A percentile compares a stretch with the other conserved stretches of the same genome.
These are phyloP conservation scores for Ptyas mucosa DNA, from an alignment of 2,113 vertebrate genomes.

Conservation along the genomic window DNA sequence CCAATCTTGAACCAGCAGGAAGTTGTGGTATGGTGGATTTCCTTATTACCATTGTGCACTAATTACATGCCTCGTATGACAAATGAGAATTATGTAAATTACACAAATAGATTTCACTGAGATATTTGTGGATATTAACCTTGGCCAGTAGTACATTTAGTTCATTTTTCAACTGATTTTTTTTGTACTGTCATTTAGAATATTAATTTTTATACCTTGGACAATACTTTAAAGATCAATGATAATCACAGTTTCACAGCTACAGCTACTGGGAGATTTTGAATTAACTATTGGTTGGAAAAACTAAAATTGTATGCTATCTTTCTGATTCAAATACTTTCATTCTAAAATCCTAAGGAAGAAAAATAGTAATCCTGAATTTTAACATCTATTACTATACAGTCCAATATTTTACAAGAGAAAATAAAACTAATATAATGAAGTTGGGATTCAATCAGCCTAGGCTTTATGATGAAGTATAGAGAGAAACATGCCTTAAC, in stretches of 20 bases:
- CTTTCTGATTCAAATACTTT: background rate
- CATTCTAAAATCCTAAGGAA: background rate
- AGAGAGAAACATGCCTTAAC: background rate
- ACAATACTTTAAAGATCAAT: background rate
- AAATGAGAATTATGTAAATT: accelerated
- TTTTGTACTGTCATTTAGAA: background rate
- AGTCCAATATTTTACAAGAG: background rate
- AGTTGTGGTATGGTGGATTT: background rate
- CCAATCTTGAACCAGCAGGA: background rate
- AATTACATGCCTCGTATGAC: background rate
- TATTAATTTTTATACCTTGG: background rate
- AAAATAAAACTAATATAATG: background rate
- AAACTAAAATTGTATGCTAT: background rate
- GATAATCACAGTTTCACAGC: background rate
- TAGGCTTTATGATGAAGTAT: background rate
- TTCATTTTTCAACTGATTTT: background rate
- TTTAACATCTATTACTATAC: background rate
- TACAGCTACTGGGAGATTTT: background rate
- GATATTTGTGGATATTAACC: background rate
- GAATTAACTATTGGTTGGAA: background rate
- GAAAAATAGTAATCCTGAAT: background rate
- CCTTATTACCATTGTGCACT: background rate
- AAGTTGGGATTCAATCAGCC: background rate
- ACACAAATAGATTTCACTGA: background rate
- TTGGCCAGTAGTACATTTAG: background rate